Evolutionary conservation across 2,797 vertebrate species (phyloP), one percentile per base, ranked within the genome.

Genomic region (Enteromius anoplus): DNA sequence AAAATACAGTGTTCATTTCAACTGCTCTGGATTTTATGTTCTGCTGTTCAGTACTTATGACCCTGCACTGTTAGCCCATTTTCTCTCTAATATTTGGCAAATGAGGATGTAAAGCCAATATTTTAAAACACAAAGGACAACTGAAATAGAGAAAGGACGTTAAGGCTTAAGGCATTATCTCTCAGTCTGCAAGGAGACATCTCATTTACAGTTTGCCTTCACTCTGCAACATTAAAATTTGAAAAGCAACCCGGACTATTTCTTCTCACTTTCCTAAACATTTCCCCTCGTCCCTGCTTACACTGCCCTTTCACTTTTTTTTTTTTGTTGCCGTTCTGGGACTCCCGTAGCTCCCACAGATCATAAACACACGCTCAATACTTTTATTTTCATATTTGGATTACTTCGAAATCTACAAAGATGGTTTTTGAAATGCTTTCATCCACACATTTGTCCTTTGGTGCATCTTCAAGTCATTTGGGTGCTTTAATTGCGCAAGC

Each of bases 151-250:
- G 29, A 55, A 37, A 37, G 55, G 45, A 3, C 45, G 4, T 40
- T 55, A 49, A 37, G 23, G 29, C 80, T 84, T 23, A 23, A 75
- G 47, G 86, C 73, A 66, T 85, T 68, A 78, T 83, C 55, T 65
- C 72, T 53, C 37, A 42, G 40, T 84, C 72, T 65, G 58, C 12
- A 75, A 71, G 45, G 45, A 81, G 42, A 78, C 64, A 60, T 69
- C 29, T 66, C 40, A 21, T 80, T 80, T 73, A 64, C 42, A 26
- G 49, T 80, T 85, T 73, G 17, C 51, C 68, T 49, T 65, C 58
- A 21, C 12, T 32, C 70, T 45, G n/a, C 51, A 29, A 69, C 64
- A 78, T 87, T 84, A 81, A 82, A 70, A 78, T 78, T 53, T 68
- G 37, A 83, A 82, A 75, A 60, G 62, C 70, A 78, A 55, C 70